These are phyloP conservation scores for Aphis craccivora DNA, from an alignment of 1,140 invertebrate genomes.

Conservation along the genomic window DNA sequence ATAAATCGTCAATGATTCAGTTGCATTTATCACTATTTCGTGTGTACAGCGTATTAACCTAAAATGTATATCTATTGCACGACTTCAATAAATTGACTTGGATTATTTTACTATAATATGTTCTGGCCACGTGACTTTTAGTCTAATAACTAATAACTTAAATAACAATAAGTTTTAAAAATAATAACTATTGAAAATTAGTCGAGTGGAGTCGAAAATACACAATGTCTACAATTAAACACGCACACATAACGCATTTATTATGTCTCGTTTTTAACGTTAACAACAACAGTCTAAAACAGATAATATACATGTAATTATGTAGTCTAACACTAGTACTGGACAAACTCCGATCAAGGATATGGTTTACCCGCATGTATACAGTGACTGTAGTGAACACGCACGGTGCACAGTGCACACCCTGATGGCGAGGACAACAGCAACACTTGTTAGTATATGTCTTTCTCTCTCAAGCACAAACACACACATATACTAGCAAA, in stretches of 20 bases:
- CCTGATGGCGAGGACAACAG: neutral
- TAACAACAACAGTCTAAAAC: neutral
- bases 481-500: neutral
- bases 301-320: neutral
- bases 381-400: neutral
- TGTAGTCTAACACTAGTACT: neutral
- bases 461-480: neutral
- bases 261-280: neutral
- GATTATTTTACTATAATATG: neutral
- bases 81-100: neutral
- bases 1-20: neutral
- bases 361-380: neutral
- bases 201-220: neutral
- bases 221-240: neutral
- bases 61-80: neutral
- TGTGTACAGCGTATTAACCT: neutral
- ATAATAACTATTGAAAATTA: neutral
- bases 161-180: neutral
- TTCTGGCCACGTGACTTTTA: neutral
- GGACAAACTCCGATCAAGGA: neutral
- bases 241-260: neutral
- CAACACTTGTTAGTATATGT: constrained; percentile 9
- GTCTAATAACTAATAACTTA: neutral
- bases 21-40: neutral
- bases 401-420: neutral